phyloP scores from a whole-genome alignment of 2,797 vertebrate genomes.

The Diceros bicornis region DNA sequence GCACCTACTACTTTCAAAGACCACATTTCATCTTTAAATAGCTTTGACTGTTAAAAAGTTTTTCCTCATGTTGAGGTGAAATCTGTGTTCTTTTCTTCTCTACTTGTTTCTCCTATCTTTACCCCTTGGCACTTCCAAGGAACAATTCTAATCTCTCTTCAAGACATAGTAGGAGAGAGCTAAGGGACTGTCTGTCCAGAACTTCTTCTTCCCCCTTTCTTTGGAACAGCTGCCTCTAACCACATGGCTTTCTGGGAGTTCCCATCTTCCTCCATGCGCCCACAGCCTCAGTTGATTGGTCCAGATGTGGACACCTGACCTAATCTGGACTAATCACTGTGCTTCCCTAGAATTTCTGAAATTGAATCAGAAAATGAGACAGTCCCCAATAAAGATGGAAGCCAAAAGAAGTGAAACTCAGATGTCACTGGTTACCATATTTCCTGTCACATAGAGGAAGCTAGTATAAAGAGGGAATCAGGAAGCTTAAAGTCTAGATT shows the following conservation, averaged over 20 bases:
- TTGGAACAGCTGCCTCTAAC: not conserved
- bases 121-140: not conserved
- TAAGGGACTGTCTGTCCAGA: not conserved
- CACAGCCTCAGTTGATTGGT: not conserved
- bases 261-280: not conserved
- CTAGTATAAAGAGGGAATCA: not conserved
- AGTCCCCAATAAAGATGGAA: not conserved
- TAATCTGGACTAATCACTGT: not conserved
- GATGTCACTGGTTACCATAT: not conserved
- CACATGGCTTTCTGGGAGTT: not conserved
- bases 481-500: not conserved
- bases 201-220: not conserved
- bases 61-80: not conserved
- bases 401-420: not conserved
- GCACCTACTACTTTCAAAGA: not conserved
- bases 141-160: not conserved
- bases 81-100: not conserved
- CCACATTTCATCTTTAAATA: slow-evolving; percentile 29
- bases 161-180: not conserved
- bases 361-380: slow-evolving; percentile 13
- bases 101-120: not conserved
- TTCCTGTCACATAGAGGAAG: not conserved
- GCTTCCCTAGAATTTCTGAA: slow-evolving; percentile 49
- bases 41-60: not conserved
- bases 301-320: not conserved